phyloP scores from a whole-genome alignment of 2,888 invertebrate species.

The Folsomia candida region DNA sequence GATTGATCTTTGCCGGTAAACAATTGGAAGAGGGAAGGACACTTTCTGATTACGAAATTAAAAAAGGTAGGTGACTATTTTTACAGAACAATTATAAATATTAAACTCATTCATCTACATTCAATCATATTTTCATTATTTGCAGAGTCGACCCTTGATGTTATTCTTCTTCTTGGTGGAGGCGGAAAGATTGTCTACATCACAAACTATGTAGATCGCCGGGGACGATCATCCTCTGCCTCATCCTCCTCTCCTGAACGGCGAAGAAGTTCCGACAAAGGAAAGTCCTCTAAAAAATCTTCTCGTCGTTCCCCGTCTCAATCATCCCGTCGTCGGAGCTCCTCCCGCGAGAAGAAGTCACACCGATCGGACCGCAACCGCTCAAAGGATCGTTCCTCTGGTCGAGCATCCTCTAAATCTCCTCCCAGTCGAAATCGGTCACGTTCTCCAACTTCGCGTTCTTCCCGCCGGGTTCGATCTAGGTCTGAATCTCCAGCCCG shows the following conservation, averaged over 20 bases:
- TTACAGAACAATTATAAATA: too few relatives aligned
- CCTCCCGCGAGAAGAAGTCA: constrained; percentile 39
- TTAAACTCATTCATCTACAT: too few relatives aligned
- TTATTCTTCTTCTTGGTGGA: constrained; percentile 90
- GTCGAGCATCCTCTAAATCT: not conserved
- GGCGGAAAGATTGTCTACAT: too few relatives aligned
- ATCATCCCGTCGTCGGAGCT: constrained; percentile 51
- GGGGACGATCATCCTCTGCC: too few relatives aligned
- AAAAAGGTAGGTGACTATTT: constrained; percentile 57
- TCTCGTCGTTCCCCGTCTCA: constrained; percentile 49
- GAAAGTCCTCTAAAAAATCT: constrained; percentile 19
- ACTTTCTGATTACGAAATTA: constrained; percentile 64
- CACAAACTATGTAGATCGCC: too few relatives aligned
- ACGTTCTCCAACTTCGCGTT: constrained; percentile 26
- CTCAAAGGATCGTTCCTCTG: constrained; percentile 7
- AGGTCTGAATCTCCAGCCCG: constrained; percentile 54
- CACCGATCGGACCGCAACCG: constrained; percentile 51
- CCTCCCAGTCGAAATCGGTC: constrained; percentile 8
- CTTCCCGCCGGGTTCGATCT: constrained; percentile 22
- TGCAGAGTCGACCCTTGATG: constrained; percentile 84
- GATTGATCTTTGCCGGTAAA: constrained; percentile 67
- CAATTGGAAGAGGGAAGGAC: constrained; percentile 65
- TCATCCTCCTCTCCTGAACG: too few relatives aligned
- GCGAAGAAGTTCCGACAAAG: too few relatives aligned
- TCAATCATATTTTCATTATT: constrained; percentile 6